phyloP scores from a whole-genome alignment of 2,113 vertebrate species.

The Verasper variegatus region DNA sequence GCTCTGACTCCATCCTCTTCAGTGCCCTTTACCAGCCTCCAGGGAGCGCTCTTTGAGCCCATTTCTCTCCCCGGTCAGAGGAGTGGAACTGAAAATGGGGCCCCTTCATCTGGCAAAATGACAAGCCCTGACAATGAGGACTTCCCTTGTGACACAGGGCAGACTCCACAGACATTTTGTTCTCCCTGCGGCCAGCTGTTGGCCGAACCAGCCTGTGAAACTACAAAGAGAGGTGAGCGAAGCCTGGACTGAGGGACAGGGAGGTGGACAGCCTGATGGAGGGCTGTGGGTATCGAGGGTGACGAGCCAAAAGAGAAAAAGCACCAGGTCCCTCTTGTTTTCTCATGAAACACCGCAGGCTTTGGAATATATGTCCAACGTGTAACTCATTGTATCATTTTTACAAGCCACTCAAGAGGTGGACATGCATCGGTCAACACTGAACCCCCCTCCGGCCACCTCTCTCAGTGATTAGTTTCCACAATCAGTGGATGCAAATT shows the following conservation, averaged over 20 bases:
- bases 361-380: conserved; percentile 33
- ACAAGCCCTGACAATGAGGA: conserved; percentile 43
- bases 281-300: conserved; percentile 11
- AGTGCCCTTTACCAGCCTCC: conserved; percentile 54
- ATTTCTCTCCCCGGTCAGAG: conserved; percentile 30
- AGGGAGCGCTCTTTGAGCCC: conserved; percentile 63
- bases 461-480: conserved; percentile 62
- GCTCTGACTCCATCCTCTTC: conserved; percentile 33
- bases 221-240: conserved; percentile 65
- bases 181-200: conserved; percentile 49
- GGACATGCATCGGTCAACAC: conserved; percentile 40
- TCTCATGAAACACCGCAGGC: conserved; percentile 21
- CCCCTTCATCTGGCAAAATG: conserved; percentile 51
- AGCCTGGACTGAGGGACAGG: conserved; percentile 4
- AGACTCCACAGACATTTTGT: conserved; percentile 55
- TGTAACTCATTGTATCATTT: conserved; percentile 10
- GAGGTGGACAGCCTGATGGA: conserved; percentile 18
- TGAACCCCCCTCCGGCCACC: conserved; percentile 23
- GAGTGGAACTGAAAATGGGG: conserved; percentile 24
- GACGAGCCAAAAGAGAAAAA: conserved; percentile 25
- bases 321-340: conserved; percentile 29
- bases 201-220: conserved; percentile 34
- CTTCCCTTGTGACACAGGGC: conserved; percentile 54
- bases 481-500: conserved; percentile 73
- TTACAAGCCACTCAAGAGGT: background rate